Conservation (phyloP, 2,797 vertebrate genomes). For the Esox masquinongy region DNA sequence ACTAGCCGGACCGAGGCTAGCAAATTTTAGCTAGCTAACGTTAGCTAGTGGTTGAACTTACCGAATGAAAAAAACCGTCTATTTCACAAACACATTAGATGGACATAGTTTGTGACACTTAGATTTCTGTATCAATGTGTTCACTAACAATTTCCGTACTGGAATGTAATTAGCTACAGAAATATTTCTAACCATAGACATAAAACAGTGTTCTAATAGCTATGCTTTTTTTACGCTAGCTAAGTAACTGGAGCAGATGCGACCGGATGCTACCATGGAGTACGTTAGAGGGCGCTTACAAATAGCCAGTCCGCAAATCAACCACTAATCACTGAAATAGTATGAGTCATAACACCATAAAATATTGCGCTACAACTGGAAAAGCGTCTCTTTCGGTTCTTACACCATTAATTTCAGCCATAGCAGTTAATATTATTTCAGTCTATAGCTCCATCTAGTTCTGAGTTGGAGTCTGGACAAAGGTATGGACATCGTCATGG, state of each 20-base stretch:
- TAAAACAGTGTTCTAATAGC: too few species aligned
- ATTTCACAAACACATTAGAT: slow-evolving; percentile 30
- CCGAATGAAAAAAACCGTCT: slow-evolving; percentile 36
- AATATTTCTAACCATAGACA: neutral
- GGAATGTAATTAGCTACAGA: neutral
- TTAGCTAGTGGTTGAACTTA: slow-evolving; percentile 43
- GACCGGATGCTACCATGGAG: neutral
- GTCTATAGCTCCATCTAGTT: too few species aligned
- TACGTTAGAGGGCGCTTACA: too few species aligned
- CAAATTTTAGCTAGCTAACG: neutral
- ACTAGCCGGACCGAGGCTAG: slow-evolving; percentile 16
- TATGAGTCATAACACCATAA: too few species aligned
- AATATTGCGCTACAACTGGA: too few species aligned
- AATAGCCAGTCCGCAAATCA: too few species aligned
- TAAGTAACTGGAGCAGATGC: neutral
- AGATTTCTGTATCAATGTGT: neutral
- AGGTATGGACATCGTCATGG: too few species aligned
- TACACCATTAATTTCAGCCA: too few species aligned
- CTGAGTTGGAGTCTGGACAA: too few species aligned
- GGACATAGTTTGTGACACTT: slow-evolving; percentile 22
- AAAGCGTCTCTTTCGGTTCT: too few species aligned
- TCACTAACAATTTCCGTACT: neutral
- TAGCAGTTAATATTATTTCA: too few species aligned
- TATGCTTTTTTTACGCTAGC: neutral
- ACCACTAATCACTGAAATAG: too few species aligned